Conservation (phyloP, 1,140 invertebrate genomes). For the Hyles vespertilio region DNA sequence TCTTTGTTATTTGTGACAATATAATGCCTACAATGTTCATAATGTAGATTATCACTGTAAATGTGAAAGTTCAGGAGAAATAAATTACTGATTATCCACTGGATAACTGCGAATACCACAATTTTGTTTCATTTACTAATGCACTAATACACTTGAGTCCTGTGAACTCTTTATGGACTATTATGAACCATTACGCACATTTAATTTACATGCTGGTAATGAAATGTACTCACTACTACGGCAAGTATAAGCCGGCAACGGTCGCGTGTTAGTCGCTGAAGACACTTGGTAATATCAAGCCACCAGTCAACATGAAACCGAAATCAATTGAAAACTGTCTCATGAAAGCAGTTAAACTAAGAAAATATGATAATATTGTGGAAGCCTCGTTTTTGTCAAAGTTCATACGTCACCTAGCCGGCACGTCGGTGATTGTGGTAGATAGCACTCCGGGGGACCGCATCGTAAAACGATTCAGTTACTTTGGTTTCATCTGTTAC, state of each 20-base stretch:
- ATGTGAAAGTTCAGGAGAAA: constrained; percentile 59
- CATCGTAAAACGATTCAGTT: constrained; percentile 2
- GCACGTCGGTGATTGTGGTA: constrained; percentile 21
- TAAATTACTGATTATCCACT: constrained; percentile 65
- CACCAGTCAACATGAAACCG: no score
- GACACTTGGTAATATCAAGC: not conserved
- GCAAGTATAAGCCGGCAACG: not conserved
- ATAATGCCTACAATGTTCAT: constrained; percentile 67
- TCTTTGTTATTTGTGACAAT: constrained; percentile 64
- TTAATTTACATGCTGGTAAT: not conserved
- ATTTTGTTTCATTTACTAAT: constrained; percentile 56
- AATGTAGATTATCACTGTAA: constrained; percentile 64
- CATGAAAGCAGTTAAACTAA: not conserved
- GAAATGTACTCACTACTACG: not conserved
- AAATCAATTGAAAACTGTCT: not conserved
- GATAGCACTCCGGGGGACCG: constrained; percentile 11
- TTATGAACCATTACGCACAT: not conserved
- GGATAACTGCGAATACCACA: constrained; percentile 67
- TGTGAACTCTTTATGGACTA: no score
- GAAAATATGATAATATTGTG: constrained; percentile 26
- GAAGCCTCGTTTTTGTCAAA: constrained; percentile 22
- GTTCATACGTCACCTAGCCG: constrained; percentile 21
- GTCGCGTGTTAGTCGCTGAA: not conserved
- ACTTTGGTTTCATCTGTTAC: constrained; percentile 10
- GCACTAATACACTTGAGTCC: not conserved